Percentiles rank a stretch among this genome's conserved stretches.
Conservation (phyloP, 2,888 invertebrate species). For the Cacoxenus indagator region DNA sequence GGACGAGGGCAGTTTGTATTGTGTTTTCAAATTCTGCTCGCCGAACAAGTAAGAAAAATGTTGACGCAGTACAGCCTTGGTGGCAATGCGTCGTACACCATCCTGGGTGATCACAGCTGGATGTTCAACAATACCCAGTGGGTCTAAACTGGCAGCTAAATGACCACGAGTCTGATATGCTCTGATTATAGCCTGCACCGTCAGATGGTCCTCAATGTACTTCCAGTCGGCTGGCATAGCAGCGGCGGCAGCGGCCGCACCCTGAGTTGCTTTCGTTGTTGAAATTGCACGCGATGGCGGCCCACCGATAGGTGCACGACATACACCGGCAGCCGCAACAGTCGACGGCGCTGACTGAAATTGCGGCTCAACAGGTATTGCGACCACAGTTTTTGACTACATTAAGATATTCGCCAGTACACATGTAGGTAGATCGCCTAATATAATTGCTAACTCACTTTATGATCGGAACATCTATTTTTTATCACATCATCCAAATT, state of each 20-base stretch:
- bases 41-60: conserved; percentile 46
- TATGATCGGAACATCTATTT: no score
- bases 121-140: conserved; percentile 75
- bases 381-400: no score
- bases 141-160: conserved; percentile 83
- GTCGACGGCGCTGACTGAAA: no score
- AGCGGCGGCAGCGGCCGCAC: background rate
- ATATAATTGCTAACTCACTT: no score
- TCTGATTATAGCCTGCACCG: conserved; percentile 96
- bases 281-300: background rate
- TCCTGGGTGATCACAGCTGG: conserved; percentile 36
- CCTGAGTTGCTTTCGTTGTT: background rate
- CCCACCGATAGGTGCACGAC: no score
- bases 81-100: conserved; percentile 44
- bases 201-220: conserved; percentile 94
- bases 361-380: no score
- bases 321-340: no score
- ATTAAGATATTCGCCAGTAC: no score
- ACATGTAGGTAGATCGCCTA: no score
- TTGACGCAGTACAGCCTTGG: conserved; percentile 49
- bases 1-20: conserved; percentile 94
- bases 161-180: conserved; percentile 90
- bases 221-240: conserved; percentile 78
- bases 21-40: conserved; percentile 86
- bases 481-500: no score